phyloP scores from a whole-genome alignment of 2,888 invertebrate species.

The Crossocerus cetratus region DNA sequence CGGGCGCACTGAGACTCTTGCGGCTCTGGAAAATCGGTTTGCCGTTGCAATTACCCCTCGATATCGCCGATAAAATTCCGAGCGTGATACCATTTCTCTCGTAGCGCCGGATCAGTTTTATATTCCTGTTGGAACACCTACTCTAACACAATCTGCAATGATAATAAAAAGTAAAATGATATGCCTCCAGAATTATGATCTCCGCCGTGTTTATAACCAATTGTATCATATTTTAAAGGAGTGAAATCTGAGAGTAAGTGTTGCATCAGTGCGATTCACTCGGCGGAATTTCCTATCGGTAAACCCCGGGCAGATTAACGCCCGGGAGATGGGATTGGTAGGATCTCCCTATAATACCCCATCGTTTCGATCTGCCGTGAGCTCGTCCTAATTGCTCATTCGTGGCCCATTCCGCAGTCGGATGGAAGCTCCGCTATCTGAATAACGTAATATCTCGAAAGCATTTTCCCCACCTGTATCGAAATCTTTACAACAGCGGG shows the following conservation, averaged over 20 bases:
- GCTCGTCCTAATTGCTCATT: conserved; percentile 46
- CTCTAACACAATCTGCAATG: too few relatives aligned
- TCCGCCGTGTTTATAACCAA: too few relatives aligned
- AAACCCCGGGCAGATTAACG: conserved; percentile 44
- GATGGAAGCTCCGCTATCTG: conserved; percentile 13
- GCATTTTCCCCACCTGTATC: too few relatives aligned
- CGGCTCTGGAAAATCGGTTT: conserved; percentile 27
- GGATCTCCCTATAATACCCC: conserved; percentile 29
- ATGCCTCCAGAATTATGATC: too few relatives aligned
- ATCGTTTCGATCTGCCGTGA: conserved; percentile 39
- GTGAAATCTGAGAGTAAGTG: too few relatives aligned
- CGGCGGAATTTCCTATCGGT: conserved; percentile 64
- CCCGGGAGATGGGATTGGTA: conserved; percentile 38
- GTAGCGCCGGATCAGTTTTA: too few relatives aligned
- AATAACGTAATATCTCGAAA: conserved; percentile 13
- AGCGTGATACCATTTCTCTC: too few relatives aligned
- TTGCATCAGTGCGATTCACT: conserved; percentile 63
- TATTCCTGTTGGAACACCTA: too few relatives aligned
- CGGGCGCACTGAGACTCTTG: too few relatives aligned
- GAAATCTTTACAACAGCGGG: too few relatives aligned
- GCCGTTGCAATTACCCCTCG: conserved; percentile 23
- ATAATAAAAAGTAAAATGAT: too few relatives aligned
- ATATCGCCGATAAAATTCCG: not conserved
- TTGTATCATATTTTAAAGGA: too few relatives aligned
- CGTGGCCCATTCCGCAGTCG: conserved; percentile 32